phyloP scores from a whole-genome alignment of 2,888 invertebrate genomes.

The Coenonympha arcania region DNA sequence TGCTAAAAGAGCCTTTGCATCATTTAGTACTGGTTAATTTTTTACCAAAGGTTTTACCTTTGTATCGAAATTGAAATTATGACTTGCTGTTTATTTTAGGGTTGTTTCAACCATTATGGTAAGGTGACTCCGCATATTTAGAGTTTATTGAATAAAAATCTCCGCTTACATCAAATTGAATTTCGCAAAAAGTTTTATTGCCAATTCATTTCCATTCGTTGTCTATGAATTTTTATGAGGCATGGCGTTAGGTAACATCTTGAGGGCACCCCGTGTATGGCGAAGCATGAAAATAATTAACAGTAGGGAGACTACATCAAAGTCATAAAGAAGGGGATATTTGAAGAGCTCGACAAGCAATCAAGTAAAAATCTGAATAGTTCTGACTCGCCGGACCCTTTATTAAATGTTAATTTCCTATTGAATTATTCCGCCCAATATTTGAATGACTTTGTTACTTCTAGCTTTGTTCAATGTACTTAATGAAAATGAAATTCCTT shows the following conservation, averaged over 20 bases:
- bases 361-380: constrained; percentile 74
- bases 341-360: constrained; percentile 72
- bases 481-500: constrained; percentile 44
- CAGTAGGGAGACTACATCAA: constrained; percentile 68
- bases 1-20: too few species aligned
- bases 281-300: constrained; percentile 70
- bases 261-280: constrained; percentile 58
- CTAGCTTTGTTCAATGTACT: constrained; percentile 46
- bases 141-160: constrained; percentile 19
- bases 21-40: too few species aligned
- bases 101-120: constrained; percentile 24
- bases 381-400: constrained; percentile 67
- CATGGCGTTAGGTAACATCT: constrained; percentile 43
- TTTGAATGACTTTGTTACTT: constrained; percentile 66
- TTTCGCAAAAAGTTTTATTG: constrained; percentile 21
- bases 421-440: constrained; percentile 70
- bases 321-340: constrained; percentile 68
- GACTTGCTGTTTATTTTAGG: background rate
- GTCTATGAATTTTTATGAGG: constrained; percentile 66
- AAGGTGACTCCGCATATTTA: background rate
- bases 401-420: constrained; percentile 72
- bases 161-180: constrained; percentile 18
- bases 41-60: too few species aligned
- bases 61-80: too few species aligned
- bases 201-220: constrained; percentile 39